These are phyloP conservation scores for Lates japonicus DNA, from an alignment of 2,797 vertebrate species.

Conservation along the genomic window DNA sequence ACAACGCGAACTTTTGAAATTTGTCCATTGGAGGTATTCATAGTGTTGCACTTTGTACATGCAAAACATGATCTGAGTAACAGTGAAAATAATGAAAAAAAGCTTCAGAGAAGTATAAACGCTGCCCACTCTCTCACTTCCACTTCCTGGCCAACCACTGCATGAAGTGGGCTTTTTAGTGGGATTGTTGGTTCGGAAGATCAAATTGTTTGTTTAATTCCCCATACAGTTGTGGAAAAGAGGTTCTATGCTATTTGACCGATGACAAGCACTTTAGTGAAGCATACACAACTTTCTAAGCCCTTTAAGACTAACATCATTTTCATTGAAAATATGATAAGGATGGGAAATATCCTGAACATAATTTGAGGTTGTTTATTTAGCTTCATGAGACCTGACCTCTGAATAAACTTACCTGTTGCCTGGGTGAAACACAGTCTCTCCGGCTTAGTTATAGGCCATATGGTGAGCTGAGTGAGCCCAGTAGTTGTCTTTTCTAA, in stretches of 20 bases:
- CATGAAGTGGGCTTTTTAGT: too few species aligned
- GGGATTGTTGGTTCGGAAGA: too few species aligned
- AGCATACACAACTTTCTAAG: not conserved
- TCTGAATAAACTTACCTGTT: not conserved
- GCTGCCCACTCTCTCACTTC: too few species aligned
- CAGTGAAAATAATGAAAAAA: too few species aligned
- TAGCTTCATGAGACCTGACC: not conserved
- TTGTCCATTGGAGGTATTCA: not conserved
- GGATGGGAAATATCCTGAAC: not conserved
- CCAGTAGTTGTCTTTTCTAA: slow-evolving; percentile 42
- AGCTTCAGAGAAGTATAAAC: too few species aligned
- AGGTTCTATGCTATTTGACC: not conserved
- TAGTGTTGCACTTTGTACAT: not conserved
- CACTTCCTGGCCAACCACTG: too few species aligned
- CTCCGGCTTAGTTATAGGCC: not conserved
- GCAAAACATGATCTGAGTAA: not conserved
- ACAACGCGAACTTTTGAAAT: too few species aligned
- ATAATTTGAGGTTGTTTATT: slow-evolving; percentile 1
- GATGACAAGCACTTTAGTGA: not conserved
- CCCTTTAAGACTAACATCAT: not conserved
- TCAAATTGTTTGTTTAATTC: too few species aligned
- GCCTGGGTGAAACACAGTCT: not conserved
- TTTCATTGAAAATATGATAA: not conserved
- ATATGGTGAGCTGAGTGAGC: not conserved
- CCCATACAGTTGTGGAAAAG: too few species aligned